Percentiles rank a stretch among this genome's conserved stretches.
phyloP scores from a whole-genome alignment of 2,113 vertebrate genomes.

The Nymphicus hollandicus region DNA sequence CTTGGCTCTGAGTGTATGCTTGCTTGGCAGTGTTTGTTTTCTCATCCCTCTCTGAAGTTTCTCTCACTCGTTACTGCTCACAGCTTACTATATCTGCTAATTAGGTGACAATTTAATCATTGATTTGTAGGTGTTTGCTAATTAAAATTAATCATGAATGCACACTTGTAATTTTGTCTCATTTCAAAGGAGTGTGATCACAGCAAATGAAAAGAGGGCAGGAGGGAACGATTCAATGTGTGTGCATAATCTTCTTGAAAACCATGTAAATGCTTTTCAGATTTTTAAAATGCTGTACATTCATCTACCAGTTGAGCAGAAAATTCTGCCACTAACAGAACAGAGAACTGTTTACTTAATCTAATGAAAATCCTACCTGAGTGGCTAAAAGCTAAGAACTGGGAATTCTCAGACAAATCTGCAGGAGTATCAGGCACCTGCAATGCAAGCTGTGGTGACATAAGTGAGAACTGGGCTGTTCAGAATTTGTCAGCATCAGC shows the following conservation, averaged over 20 bases:
- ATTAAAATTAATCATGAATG: slow-evolving; percentile 38
- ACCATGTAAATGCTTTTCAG: background rate
- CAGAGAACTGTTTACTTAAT: background rate
- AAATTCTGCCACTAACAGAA: background rate
- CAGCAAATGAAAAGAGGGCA: background rate
- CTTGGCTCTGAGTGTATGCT: background rate
- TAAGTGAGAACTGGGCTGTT: background rate
- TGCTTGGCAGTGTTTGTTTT: background rate
- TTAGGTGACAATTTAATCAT: slow-evolving; percentile 26
- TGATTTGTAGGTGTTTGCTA: slow-evolving; percentile 35
- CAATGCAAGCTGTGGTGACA: background rate
- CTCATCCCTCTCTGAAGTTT: background rate
- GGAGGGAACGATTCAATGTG: background rate
- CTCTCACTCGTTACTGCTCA: background rate
- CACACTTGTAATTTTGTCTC: slow-evolving; percentile 3
- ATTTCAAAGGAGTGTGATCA: slow-evolving; percentile 9
- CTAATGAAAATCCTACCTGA: background rate
- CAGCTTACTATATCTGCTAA: slow-evolving; percentile 16
- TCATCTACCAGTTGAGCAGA: background rate
- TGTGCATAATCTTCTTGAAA: background rate
- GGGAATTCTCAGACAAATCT: background rate
- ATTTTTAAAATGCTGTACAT: background rate
- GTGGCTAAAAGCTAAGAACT: background rate
- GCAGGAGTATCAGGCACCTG: background rate
- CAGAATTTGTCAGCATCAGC: background rate